These are phyloP conservation scores for Tribolium freemani DNA, from an alignment of 2,888 invertebrate species.

Conservation along the genomic window DNA sequence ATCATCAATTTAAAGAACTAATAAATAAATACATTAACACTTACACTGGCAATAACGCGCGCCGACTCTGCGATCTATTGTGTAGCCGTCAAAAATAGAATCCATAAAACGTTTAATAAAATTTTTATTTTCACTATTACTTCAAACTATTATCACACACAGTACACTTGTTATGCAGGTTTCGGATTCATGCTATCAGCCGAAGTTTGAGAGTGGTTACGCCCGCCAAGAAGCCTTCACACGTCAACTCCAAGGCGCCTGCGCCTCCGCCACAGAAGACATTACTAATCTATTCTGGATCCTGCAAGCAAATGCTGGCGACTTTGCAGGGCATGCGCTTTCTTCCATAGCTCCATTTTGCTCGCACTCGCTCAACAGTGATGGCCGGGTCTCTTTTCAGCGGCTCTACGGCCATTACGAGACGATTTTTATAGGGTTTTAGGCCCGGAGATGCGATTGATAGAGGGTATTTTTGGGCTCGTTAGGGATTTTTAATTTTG, in stretches of 20 bases:
- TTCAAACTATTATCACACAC: slow-evolving; percentile 59
- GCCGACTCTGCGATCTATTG: slow-evolving; percentile 34
- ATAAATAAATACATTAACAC: slow-evolving; percentile 50
- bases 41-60: slow-evolving; percentile 43
- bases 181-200: slow-evolving; percentile 62
- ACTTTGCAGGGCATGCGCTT: slow-evolving; percentile 62
- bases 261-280: slow-evolving; percentile 56
- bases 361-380: slow-evolving; percentile 6
- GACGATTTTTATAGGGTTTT: slow-evolving; percentile 56
- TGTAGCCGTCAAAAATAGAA: slow-evolving; percentile 50
- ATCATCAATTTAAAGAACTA: slow-evolving; percentile 26
- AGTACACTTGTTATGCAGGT: slow-evolving; percentile 57
- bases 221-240: slow-evolving; percentile 63
- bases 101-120: slow-evolving; percentile 57
- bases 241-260: slow-evolving; percentile 61
- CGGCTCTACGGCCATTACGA: slow-evolving; percentile 55
- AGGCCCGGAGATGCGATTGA: slow-evolving; percentile 56
- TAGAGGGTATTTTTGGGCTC: slow-evolving; percentile 62
- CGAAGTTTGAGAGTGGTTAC: slow-evolving; percentile 62
- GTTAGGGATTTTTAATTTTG: slow-evolving; percentile 64
- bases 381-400: slow-evolving; percentile 19
- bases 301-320: slow-evolving; percentile 55
- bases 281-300: slow-evolving; percentile 52
- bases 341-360: slow-evolving; percentile 32
- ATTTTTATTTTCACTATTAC: slow-evolving; percentile 58